Percentiles rank a stretch among this genome's conserved stretches.
Evolutionary conservation across 2,797 vertebrate genomes (phyloP).

Genomic region (Gymnothorax javanicus): DNA sequence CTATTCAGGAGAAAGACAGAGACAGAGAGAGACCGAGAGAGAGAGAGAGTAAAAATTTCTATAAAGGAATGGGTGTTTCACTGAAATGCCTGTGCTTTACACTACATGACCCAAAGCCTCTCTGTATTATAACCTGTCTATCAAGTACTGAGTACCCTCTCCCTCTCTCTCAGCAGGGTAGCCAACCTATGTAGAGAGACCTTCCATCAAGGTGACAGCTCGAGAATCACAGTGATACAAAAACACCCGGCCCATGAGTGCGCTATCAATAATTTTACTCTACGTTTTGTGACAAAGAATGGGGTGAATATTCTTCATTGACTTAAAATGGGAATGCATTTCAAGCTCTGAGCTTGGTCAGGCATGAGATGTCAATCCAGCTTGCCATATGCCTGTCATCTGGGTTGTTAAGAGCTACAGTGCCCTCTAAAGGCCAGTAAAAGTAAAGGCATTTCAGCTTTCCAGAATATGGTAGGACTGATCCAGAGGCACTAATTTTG

Average conservation of each 20-base stretch:
- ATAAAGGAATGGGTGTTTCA: not conserved
- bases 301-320: slow-evolving; percentile 40
- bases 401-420: slow-evolving; percentile 41
- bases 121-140: not conserved
- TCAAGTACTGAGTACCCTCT: slow-evolving; percentile 4
- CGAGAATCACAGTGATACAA: slow-evolving; percentile 36
- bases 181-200: slow-evolving; percentile 35
- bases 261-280: slow-evolving; percentile 51
- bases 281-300: slow-evolving; percentile 44
- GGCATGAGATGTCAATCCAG: slow-evolving; percentile 36
- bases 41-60: not conserved
- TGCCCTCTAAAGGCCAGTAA: slow-evolving; percentile 47
- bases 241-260: slow-evolving; percentile 47
- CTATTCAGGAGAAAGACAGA: not conserved
- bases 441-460: slow-evolving; percentile 27
- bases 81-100: not conserved
- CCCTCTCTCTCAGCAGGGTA: not conserved
- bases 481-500: not conserved
- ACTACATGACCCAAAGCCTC: not conserved
- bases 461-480: not conserved
- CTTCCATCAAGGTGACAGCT: slow-evolving; percentile 45
- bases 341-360: slow-evolving; percentile 30
- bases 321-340: slow-evolving; percentile 24
- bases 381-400: slow-evolving; percentile 18
- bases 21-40: not conserved